Conservation (phyloP, 2,888 invertebrate species). For the Hirtodrosophila duncani region DNA sequence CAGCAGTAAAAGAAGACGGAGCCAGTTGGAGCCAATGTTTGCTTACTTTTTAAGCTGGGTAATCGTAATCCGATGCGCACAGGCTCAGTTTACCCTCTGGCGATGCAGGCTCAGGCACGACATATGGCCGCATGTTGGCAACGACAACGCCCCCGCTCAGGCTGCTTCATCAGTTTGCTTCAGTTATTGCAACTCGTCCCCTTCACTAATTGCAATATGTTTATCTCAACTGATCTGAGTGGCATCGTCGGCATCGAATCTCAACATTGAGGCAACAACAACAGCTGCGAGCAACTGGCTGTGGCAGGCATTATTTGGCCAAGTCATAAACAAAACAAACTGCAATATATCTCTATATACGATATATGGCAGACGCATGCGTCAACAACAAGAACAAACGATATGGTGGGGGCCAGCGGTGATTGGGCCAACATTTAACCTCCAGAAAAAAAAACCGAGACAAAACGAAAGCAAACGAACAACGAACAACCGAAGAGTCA, state of each 20-base stretch:
- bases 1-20: not conserved
- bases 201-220: slow-evolving; percentile 65
- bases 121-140: slow-evolving; percentile 55
- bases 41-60: slow-evolving; percentile 31
- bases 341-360: slow-evolving; percentile 8
- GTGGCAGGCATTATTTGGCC: slow-evolving; percentile 63
- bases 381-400: slow-evolving; percentile 63
- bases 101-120: slow-evolving; percentile 25
- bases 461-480: slow-evolving; percentile 17
- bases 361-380: slow-evolving; percentile 46
- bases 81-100: slow-evolving; percentile 58
- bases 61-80: slow-evolving; percentile 56
- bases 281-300: slow-evolving; percentile 53
- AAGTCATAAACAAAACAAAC: slow-evolving; percentile 63
- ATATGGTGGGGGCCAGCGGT: slow-evolving; percentile 63
- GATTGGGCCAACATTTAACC: slow-evolving; percentile 68
- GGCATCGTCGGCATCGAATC: slow-evolving; percentile 3
- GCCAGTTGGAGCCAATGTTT: slow-evolving; percentile 9
- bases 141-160: not conserved
- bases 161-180: slow-evolving; percentile 4
- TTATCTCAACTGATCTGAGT: slow-evolving; percentile 43
- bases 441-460: no score
- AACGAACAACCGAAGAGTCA: slow-evolving; percentile 9
- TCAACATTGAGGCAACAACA: slow-evolving; percentile 23
- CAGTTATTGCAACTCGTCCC: slow-evolving; percentile 29